Evolutionary conservation across 2,113 vertebrate genomes (phyloP).

Genomic region (Odontesthes bonariensis): DNA sequence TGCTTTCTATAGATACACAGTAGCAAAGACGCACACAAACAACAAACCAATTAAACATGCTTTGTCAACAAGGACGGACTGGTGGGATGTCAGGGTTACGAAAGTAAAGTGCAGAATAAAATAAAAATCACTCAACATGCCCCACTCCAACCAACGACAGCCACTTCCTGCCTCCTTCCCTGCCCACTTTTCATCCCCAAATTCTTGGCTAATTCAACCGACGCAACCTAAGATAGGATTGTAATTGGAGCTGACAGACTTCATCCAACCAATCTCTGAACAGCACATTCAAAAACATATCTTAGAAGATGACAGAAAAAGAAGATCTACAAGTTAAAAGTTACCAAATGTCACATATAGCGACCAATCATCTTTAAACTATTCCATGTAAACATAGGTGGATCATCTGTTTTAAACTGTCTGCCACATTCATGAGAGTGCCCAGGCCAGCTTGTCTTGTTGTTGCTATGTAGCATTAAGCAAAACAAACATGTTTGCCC

Average conservation of each 20-base stretch:
- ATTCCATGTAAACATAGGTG: no score
- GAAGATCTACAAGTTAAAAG: background rate
- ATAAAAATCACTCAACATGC: conserved; percentile 36
- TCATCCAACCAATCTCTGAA: background rate
- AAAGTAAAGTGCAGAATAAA: conserved; percentile 20
- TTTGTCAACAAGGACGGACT: conserved; percentile 17
- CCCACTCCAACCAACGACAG: conserved; percentile 51
- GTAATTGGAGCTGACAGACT: conserved; percentile 1
- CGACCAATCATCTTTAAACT: no score
- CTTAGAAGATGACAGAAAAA: background rate
- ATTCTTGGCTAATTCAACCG: conserved; percentile 44
- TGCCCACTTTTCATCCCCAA: background rate
- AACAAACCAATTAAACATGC: background rate
- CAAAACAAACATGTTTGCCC: conserved; percentile 57
- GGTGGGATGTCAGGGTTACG: conserved; percentile 31
- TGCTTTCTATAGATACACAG: background rate
- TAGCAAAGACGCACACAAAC: background rate
- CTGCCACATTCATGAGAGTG: conserved; percentile 20
- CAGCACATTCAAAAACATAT: background rate
- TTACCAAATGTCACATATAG: no score
- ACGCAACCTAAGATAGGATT: conserved; percentile 7
- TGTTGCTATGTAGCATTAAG: conserved; percentile 62
- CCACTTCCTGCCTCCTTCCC: conserved; percentile 41
- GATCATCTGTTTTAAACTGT: background rate
- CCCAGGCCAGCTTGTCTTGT: conserved; percentile 57